Percentiles rank a stretch among this genome's conserved stretches.
These are phyloP conservation scores for Channa striata DNA, from an alignment of 2,797 vertebrate genomes.

Conservation along the genomic window DNA sequence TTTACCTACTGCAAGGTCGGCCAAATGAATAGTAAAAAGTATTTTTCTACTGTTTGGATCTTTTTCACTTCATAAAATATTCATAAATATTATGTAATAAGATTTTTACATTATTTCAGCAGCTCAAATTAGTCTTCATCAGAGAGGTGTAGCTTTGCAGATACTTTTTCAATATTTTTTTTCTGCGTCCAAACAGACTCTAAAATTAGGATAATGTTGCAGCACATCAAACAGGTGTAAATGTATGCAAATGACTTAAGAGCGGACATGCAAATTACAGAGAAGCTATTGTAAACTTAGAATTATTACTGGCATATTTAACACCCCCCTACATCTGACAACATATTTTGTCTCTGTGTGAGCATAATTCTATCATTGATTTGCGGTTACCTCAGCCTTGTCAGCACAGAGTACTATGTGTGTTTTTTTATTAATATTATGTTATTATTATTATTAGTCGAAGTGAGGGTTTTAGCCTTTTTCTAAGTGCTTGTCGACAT, in stretches of 20 bases:
- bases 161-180: neutral
- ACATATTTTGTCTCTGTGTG: neutral
- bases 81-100: too few species aligned
- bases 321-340: neutral
- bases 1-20: neutral
- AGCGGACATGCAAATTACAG: slow-evolving; percentile 4
- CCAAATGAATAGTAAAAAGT: neutral
- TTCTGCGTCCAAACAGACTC: neutral
- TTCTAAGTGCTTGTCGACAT: slow-evolving; percentile 3
- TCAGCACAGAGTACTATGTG: neutral
- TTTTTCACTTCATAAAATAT: neutral
- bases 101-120: neutral
- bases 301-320: neutral
- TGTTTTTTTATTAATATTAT: too few species aligned
- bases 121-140: neutral
- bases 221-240: neutral
- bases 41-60: neutral
- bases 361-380: slow-evolving; percentile 3
- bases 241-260: neutral
- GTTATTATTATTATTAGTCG: neutral
- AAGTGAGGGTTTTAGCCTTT: slow-evolving; percentile 18
- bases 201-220: neutral
- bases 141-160: neutral
- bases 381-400: slow-evolving; percentile 5
- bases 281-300: neutral